Conservation (phyloP, 2,797 vertebrate species). For the Lophotriccus pileatus region DNA sequence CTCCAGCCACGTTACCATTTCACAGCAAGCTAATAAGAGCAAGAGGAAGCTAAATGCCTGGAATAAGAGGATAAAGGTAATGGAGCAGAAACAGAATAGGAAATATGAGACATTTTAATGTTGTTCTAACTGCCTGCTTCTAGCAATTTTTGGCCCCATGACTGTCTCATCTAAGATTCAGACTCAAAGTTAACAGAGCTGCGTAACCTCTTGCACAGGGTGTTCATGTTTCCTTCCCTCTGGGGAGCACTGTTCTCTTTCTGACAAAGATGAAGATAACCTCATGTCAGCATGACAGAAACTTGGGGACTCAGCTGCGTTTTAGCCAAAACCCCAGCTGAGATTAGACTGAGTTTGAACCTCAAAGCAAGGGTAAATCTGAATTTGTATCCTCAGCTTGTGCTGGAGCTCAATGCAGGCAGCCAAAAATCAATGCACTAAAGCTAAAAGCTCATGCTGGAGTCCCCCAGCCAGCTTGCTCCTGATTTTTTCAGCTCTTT, state of each 20-base stretch:
- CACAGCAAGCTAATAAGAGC: not conserved
- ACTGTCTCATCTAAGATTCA: not conserved
- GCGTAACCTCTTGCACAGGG: not conserved
- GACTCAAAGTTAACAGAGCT: not conserved
- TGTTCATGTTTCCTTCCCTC: not conserved
- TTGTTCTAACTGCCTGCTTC: not conserved
- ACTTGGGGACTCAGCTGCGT: not conserved
- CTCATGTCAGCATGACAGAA: not conserved
- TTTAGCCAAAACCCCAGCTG: constrained; percentile 34
- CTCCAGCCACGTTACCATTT: not conserved
- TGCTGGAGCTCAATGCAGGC: not conserved
- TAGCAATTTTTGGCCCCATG: not conserved
- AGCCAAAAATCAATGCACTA: constrained; percentile 44
- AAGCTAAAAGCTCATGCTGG: constrained; percentile 12
- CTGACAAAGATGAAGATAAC: not conserved
- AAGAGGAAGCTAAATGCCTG: not conserved
- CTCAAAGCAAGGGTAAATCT: constrained; percentile 52
- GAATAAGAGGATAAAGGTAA: constrained; percentile 16
- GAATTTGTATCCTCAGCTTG: constrained; percentile 56
- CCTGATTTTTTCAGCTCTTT: not conserved
- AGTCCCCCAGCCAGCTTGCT: not conserved
- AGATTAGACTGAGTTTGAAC: constrained; percentile 30
- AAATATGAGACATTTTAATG: not conserved
- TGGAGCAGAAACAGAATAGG: not conserved
- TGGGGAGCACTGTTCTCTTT: constrained; percentile 7